Conservation (phyloP, 2,888 invertebrate genomes). For the Drosophila seclusa region DNA sequence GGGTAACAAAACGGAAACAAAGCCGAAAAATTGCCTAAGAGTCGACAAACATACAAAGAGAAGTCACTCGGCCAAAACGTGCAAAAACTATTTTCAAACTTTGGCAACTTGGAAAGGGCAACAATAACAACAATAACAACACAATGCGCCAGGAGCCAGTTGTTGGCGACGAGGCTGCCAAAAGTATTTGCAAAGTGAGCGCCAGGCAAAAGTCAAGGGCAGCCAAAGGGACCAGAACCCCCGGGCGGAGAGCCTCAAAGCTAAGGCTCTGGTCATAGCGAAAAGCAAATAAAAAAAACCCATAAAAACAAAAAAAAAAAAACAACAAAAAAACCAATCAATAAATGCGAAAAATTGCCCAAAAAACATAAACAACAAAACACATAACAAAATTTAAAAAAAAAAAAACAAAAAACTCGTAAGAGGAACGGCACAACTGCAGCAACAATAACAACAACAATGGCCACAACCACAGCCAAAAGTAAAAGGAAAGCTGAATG, state of each 20-base stretch:
- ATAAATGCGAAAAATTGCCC: constrained; percentile 63
- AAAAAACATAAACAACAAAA: constrained; percentile 36
- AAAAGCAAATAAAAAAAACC: constrained; percentile 8
- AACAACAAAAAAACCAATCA: constrained; percentile 60
- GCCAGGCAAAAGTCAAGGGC: constrained; percentile 78
- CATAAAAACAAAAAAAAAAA: constrained; percentile 21
- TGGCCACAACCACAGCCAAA: constrained; percentile 18
- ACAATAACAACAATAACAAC: constrained; percentile 39
- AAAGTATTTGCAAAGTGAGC: constrained; percentile 76
- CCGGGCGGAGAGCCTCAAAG: constrained; percentile 20
- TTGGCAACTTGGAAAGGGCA: constrained; percentile 56
- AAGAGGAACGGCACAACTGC: constrained; percentile 28
- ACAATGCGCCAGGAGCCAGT: constrained; percentile 38
- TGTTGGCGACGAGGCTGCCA: constrained; percentile 74
- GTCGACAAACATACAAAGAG: constrained; percentile 56
- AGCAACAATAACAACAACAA: constrained; percentile 17
- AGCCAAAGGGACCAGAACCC: constrained; percentile 51
- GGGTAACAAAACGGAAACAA: constrained; percentile 68
- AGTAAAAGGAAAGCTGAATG: constrained; percentile 34
- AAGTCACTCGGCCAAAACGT: constrained; percentile 78
- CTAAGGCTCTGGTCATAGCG: constrained; percentile 13
- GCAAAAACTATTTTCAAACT: constrained; percentile 75
- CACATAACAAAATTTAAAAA: constrained; percentile 55
- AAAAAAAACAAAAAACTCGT: constrained; percentile 33
- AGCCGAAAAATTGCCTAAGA: constrained; percentile 67